These are phyloP conservation scores for Plutella xylostella DNA, from an alignment of 2,888 invertebrate species.

Conservation along the genomic window DNA sequence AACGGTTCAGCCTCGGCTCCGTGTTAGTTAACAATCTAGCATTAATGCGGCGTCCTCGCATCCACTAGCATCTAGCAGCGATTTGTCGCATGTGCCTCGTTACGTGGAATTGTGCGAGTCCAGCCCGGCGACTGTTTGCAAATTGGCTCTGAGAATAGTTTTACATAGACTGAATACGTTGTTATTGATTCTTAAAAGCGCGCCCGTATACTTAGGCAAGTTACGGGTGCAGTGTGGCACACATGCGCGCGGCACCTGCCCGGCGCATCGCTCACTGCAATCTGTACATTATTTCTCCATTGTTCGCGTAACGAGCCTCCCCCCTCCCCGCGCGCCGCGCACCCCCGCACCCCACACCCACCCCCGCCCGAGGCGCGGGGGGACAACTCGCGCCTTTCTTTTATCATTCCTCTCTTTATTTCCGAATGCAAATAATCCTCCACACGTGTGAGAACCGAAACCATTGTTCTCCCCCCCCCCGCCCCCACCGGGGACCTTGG, in stretches of 20 bases:
- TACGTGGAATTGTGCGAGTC: too few relatives aligned
- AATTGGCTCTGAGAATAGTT: background rate
- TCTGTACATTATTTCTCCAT: constrained; percentile 72
- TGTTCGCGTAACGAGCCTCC: constrained; percentile 69
- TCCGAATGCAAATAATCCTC: constrained; percentile 73
- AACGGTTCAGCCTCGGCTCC: constrained; percentile 30
- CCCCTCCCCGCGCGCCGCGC: constrained; percentile 32
- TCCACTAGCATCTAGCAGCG: too few relatives aligned
- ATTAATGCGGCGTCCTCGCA: too few relatives aligned
- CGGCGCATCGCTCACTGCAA: constrained; percentile 71
- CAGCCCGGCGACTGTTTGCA: background rate
- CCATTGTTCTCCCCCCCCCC: constrained; percentile 68
- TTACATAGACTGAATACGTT: background rate
- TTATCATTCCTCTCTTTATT: constrained; percentile 70
- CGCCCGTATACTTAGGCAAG: background rate
- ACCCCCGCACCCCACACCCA: constrained; percentile 56
- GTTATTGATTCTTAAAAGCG: background rate
- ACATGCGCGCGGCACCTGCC: constrained; percentile 56
- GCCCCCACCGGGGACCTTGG: constrained; percentile 59
- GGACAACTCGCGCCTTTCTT: constrained; percentile 70
- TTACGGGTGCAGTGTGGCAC: background rate
- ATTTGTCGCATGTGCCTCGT: too few relatives aligned
- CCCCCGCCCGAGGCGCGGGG: constrained; percentile 66
- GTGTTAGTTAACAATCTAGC: background rate
- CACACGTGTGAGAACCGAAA: constrained; percentile 72